Evolutionary conservation across 1,140 invertebrate species (phyloP), one percentile per base, ranked within the genome.

Genomic region (Anastatus disparis): DNA sequence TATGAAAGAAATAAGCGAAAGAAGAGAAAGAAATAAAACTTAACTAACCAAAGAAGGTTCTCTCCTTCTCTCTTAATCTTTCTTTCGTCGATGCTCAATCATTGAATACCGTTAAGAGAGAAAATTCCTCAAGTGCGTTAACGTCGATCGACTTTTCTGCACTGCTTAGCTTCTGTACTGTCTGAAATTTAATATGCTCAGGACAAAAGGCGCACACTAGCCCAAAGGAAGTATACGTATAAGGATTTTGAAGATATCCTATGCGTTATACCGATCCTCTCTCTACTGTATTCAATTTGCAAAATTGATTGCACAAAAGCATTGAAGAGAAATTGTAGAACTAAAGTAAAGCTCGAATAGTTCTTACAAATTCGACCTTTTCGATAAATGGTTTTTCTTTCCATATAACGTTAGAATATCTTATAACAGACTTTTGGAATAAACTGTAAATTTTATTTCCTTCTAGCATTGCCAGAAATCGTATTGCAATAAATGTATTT

Each of bases 281-380:
- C 44, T 53, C 27, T 2, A 1, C 46, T 24, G 50, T 52, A 29
- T 42, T 56, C 40, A 26, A 70, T 70, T 70, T 64, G 69, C 50
- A 64, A 70, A 64, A 64, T 70, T 70, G 69, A 70, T 70, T 70
- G 52, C 24, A 26, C 68, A 63, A 68, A 61, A 29, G 50, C 38
- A 6, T 35, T 10, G 31, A 10, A 10, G 31, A 4, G 10, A n/a
- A n/a, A n/a, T n/a, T n/a, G n/a, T n/a, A n/a, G n/a, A n/a, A n/a
- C n/a, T n/a, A n/a, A n/a, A n/a, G n/a, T n/a, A n/a, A n/a, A n/a
- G n/a, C n/a, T n/a, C n/a, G n/a, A n/a, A n/a, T n/a, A n/a, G n/a
- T n/a, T n/a, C n/a, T n/a, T n/a, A n/a, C n/a, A n/a, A n/a, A n/a
- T n/a, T n/a, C n/a, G n/a, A n/a, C n/a, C n/a, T n/a, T n/a, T n/a